These are phyloP conservation scores for Scaptomyza reducta DNA, from an alignment of 2,888 invertebrate species.

Conservation along the genomic window DNA sequence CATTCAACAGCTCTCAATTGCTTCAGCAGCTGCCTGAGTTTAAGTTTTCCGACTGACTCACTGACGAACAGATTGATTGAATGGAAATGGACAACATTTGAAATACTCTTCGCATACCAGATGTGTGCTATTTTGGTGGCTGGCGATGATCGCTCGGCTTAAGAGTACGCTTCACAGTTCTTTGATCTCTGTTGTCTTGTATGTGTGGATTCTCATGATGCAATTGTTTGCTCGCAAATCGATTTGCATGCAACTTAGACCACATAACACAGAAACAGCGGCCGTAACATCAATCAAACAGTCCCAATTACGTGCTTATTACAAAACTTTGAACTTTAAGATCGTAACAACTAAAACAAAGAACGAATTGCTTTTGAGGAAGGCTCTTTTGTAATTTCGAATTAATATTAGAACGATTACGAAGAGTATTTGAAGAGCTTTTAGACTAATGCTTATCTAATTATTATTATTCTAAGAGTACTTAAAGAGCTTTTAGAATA, in stretches of 20 bases:
- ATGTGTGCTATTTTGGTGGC: slow-evolving; percentile 48
- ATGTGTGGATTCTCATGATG: slow-evolving; percentile 45
- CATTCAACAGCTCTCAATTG: slow-evolving; percentile 5
- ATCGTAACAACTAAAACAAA: background rate
- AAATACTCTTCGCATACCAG: slow-evolving; percentile 19
- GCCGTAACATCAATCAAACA: slow-evolving; percentile 13
- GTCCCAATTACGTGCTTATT: slow-evolving; percentile 22
- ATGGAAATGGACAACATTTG: slow-evolving; percentile 65
- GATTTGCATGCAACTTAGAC: slow-evolving; percentile 63
- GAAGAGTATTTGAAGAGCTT: background rate
- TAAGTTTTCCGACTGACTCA: background rate
- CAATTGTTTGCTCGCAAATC: slow-evolving; percentile 68
- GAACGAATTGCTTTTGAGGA: background rate
- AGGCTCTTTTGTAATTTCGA: too few species aligned
- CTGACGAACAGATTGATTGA: slow-evolving; percentile 70
- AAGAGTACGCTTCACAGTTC: background rate
- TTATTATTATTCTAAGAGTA: too few species aligned
- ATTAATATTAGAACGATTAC: too few species aligned
- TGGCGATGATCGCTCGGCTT: slow-evolving; percentile 4
- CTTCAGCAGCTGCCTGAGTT: slow-evolving; percentile 20
- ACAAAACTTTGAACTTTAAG: slow-evolving; percentile 25
- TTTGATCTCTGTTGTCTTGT: background rate
- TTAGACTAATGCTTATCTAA: background rate
- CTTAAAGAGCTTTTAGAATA: background rate
- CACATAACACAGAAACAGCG: slow-evolving; percentile 7